Percentiles rank a stretch among this genome's conserved stretches.
phyloP scores from a whole-genome alignment of 2,113 vertebrate genomes.

The Chloropsis hardwickii region DNA sequence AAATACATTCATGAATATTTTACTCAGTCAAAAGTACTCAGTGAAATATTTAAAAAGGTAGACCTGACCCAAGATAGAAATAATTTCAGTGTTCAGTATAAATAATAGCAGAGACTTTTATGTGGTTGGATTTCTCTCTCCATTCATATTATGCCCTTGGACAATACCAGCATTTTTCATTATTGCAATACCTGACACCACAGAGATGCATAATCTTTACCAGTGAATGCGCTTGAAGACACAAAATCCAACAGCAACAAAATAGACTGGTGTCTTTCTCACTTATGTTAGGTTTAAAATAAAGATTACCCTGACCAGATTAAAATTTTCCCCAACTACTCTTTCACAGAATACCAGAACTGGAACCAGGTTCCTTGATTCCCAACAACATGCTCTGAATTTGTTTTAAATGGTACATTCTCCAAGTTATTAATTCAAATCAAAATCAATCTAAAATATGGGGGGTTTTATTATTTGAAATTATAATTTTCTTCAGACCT shows the following conservation, averaged over 20 bases:
- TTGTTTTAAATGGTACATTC: background rate
- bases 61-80: background rate
- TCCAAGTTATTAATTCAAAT: background rate
- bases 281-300: background rate
- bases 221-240: background rate
- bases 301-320: background rate
- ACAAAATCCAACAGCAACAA: background rate
- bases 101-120: slow-evolving; percentile 10
- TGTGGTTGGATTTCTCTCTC: background rate
- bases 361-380: background rate
- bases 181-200: background rate
- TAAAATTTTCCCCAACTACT: background rate
- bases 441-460: background rate
- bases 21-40: background rate
- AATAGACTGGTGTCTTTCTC: background rate
- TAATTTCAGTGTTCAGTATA: background rate
- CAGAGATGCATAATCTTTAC: background rate
- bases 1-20: slow-evolving; percentile 58
- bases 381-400: background rate
- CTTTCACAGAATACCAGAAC: background rate
- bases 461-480: rapidly evolving
- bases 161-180: background rate
- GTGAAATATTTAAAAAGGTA: slow-evolving; percentile 55
- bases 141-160: background rate
- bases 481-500: background rate